A percentile compares a stretch with the other conserved stretches of the same genome.
Evolutionary conservation across 2,888 invertebrate species (phyloP).

Genomic region (Drosophila affinis): DNA sequence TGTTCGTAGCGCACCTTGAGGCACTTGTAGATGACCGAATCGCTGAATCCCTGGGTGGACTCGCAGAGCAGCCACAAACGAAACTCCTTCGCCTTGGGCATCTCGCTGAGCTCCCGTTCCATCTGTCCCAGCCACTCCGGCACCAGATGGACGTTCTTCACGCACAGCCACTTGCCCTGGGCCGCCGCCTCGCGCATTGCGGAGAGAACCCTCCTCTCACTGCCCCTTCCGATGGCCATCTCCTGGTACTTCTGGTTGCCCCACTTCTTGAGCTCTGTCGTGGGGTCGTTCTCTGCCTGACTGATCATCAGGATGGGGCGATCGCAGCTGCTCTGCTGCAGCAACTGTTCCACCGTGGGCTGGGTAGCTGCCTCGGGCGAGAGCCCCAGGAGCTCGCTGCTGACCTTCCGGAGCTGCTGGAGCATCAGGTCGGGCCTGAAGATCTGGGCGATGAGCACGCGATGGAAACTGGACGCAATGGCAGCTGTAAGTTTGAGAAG

Average conservation of each 20-base stretch:
- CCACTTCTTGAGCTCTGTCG: constrained; percentile 87
- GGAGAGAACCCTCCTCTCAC: constrained; percentile 87
- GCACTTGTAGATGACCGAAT: constrained; percentile 90
- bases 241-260: constrained; percentile 86
- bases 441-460: constrained; percentile 90
- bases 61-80: constrained; percentile 95
- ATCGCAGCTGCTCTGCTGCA: constrained; percentile 79
- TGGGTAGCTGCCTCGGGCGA: constrained; percentile 77
- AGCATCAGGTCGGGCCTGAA: constrained; percentile 93
- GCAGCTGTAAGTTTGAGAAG: constrained; percentile 42
- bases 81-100: constrained; percentile 86
- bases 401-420: constrained; percentile 87
- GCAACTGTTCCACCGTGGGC: constrained; percentile 80
- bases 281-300: constrained; percentile 95
- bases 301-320: constrained; percentile 94
- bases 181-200: constrained; percentile 86
- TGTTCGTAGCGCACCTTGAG: constrained; percentile 92
- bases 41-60: constrained; percentile 90
- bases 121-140: constrained; percentile 88
- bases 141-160: constrained; percentile 92
- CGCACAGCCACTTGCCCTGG: constrained; percentile 90
- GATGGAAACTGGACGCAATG: constrained; percentile 88
- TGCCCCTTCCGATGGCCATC: constrained; percentile 92
- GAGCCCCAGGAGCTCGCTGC: constrained; percentile 85
- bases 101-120: constrained; percentile 86